phyloP scores from a whole-genome alignment of 2,113 vertebrate genomes.

The Oryzias javanicus region DNA sequence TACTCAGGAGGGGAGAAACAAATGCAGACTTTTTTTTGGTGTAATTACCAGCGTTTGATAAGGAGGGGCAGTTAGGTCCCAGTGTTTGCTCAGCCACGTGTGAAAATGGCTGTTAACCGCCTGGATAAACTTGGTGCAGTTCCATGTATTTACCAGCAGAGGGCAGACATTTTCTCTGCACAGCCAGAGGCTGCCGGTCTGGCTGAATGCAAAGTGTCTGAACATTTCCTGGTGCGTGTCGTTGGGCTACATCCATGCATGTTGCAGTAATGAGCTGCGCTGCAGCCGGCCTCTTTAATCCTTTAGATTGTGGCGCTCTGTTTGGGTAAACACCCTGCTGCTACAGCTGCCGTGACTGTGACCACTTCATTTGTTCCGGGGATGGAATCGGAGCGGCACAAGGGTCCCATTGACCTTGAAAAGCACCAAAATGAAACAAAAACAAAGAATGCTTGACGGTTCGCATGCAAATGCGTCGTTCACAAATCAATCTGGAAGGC shows the following conservation, averaged over 20 bases:
- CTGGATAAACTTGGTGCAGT: constrained; percentile 39
- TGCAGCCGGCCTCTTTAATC: not conserved
- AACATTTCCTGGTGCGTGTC: constrained; percentile 11
- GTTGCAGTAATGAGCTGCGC: constrained; percentile 11
- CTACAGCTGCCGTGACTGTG: constrained; percentile 26
- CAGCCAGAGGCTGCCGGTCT: not conserved
- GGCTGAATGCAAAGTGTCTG: constrained; percentile 22
- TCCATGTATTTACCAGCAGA: constrained; percentile 60
- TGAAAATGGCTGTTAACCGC: constrained; percentile 27
- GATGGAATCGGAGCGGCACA: constrained; percentile 11
- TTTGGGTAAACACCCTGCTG: constrained; percentile 12
- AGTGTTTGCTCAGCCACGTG: constrained; percentile 25
- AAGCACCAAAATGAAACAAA: constrained; percentile 34
- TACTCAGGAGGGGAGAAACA: constrained; percentile 3
- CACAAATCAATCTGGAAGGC: constrained; percentile 3
- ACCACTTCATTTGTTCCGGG: constrained; percentile 14
- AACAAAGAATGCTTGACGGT: constrained; percentile 7
- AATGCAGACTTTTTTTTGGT: not conserved
- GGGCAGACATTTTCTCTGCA: constrained; percentile 48
- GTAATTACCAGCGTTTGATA: constrained; percentile 7
- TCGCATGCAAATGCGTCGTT: not conserved
- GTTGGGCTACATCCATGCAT: constrained; percentile 12
- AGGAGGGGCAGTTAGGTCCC: constrained; percentile 18
- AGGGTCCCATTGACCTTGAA: constrained; percentile 56
- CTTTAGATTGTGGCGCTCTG: constrained; percentile 23